These are phyloP conservation scores for Synanthedon formicaeformis DNA, from an alignment of 2,888 invertebrate genomes.

Conservation along the genomic window DNA sequence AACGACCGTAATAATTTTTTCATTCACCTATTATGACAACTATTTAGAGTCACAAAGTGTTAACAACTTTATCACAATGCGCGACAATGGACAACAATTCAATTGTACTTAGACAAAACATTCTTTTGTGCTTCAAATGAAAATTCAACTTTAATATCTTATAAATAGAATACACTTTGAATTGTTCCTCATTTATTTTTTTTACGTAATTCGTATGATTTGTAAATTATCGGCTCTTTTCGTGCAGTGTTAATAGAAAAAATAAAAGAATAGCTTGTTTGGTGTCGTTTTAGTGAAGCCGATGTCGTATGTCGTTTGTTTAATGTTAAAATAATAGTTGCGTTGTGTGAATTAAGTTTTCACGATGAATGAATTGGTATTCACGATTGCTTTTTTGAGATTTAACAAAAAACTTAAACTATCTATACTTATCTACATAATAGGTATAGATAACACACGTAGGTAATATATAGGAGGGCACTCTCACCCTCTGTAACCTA, in stretches of 20 bases:
- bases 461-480: no score
- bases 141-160: constrained; percentile 5
- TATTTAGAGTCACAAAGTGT: constrained; percentile 17
- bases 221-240: constrained; percentile 27
- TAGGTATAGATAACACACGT: no score
- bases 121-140: constrained; percentile 1
- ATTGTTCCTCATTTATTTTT: neutral
- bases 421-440: no score
- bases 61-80: constrained; percentile 37
- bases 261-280: constrained; percentile 13
- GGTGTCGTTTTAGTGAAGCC: constrained; percentile 18
- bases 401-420: no score
- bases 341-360: neutral
- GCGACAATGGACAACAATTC: constrained; percentile 34
- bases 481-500: no score
- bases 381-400: no score
- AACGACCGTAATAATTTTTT: constrained; percentile 8
- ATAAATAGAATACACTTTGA: neutral
- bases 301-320: constrained; percentile 38
- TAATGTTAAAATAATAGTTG: neutral
- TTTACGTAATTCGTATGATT: constrained; percentile 10
- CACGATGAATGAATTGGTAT: neutral
- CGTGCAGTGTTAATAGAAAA: constrained; percentile 28
- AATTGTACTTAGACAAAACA: constrained; percentile 11
- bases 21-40: constrained; percentile 15